phyloP scores from a whole-genome alignment of 2,888 invertebrate genomes.

The Sipunculus nudus region DNA sequence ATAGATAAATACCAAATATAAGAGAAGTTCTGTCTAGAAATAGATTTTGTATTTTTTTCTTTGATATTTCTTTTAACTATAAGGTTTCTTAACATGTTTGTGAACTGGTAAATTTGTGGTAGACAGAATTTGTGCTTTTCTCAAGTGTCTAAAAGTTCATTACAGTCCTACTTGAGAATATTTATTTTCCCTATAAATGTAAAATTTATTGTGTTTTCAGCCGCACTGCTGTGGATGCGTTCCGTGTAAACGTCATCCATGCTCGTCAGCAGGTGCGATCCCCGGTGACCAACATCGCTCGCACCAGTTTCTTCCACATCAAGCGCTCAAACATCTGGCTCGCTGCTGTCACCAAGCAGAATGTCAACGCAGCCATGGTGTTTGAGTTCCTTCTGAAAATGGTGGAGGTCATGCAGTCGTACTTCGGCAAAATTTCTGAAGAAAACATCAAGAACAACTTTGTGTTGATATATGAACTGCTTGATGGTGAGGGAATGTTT shows the following conservation, averaged over 20 bases:
- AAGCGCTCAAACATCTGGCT: conserved; percentile 99
- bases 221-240: conserved; percentile 98
- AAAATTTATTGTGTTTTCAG: conserved; percentile 55
- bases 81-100: too few species aligned
- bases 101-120: too few species aligned
- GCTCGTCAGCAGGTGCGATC: conserved; percentile 95
- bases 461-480: conserved; percentile 97
- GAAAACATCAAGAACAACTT: conserved; percentile 99
- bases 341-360: conserved; percentile 99
- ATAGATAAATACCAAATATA: too few species aligned
- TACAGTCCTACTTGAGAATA: too few species aligned
- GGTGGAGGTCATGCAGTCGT: conserved; percentile 93
- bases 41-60: too few species aligned
- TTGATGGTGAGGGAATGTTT: conserved; percentile 88
- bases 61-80: too few species aligned
- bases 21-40: too few species aligned
- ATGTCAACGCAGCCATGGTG: conserved; percentile 99
- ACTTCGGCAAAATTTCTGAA: conserved; percentile 99
- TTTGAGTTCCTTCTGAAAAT: conserved; percentile 98
- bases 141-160: too few species aligned
- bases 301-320: conserved; percentile 99
- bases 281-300: conserved; percentile 98
- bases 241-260: conserved; percentile 99
- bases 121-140: too few species aligned
- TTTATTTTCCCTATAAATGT: too few species aligned